Percentiles rank a stretch among this genome's conserved stretches.
These are phyloP conservation scores for Choristoneura fumiferana DNA, from an alignment of 1,140 invertebrate species.

Conservation along the genomic window DNA sequence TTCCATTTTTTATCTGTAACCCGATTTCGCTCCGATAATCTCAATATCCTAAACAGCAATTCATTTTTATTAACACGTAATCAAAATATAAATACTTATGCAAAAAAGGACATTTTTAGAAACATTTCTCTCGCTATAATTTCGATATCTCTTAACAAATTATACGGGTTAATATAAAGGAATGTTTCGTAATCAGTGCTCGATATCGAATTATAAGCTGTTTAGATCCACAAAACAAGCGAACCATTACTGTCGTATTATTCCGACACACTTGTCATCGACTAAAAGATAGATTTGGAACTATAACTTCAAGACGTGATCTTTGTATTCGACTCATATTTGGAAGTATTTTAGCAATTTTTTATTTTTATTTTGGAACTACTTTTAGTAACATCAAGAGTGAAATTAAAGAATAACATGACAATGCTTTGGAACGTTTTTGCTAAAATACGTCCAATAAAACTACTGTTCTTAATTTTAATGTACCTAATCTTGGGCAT, in stretches of 20 bases:
- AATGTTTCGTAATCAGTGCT: constrained; percentile 6
- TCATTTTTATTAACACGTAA: no score
- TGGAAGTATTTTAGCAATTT: not conserved
- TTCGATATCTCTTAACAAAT: not conserved
- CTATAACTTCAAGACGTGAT: no score
- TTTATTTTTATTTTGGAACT: not conserved
- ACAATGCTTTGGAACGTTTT: no score
- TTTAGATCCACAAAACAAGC: not conserved
- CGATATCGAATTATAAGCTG: constrained; percentile 34
- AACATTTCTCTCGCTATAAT: no score
- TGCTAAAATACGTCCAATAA: no score
- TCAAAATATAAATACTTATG: no score
- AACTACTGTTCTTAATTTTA: no score
- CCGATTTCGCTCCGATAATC: no score
- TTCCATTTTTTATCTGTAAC: no score
- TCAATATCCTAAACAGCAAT: no score
- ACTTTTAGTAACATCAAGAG: not conserved
- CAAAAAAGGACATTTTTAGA: no score
- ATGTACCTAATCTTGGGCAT: no score
- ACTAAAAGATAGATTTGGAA: not conserved
- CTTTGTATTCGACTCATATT: not conserved
- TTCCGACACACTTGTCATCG: not conserved
- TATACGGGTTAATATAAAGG: not conserved
- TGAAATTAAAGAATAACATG: not conserved
- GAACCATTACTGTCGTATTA: not conserved